Evolutionary conservation across 2,888 invertebrate genomes (phyloP), one percentile per base, ranked within the genome.

Genomic region (Synergus umbraculus): DNA sequence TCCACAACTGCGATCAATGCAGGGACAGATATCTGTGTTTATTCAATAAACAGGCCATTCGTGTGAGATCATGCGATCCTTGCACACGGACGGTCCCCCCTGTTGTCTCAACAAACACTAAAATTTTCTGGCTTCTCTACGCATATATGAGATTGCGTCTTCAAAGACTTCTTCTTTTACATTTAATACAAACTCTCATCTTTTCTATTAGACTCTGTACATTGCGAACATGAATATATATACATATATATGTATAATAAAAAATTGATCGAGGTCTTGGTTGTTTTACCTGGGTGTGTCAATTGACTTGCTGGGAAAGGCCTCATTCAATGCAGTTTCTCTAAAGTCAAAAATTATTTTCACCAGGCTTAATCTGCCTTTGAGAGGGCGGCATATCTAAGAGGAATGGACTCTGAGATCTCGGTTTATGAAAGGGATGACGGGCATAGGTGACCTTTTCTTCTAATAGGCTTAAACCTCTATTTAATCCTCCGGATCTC

Each of bases 401-500:
- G 67, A 60, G 60, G 41, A 58, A 44, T 22, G 44, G 18, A 60
- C 69, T 76, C 54, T 18, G 46, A 29, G 60, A 58, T 77, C 49
- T 79, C 44, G 76, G 78, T 78, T 79, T 76, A 67, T 69, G 54
- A 79, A 78, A 76, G 80, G 65, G 63, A 46, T 44, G 63, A 18
- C 64, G 77, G 58, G 44, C 18, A 78, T 58, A 67, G 67, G 58
- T 43, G 67, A 43, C 63, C 10, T 15, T 66, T 78, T 82, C 77
- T 80, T 78, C 65, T 80, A 54, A 64, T 64, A 65, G 73, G 54
- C 15, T 65, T 63, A 67, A 78, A 46, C 54, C 78, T 60, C 46
- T 77, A 64, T 81, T 83, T 79, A 76, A 81, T 83, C 76, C 77
- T 69, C 67, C 73, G 67, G 64, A 46, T 78, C 78, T 78, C 78